Conservation (phyloP, 2,113 vertebrate genomes). For the Tenebrosternarchus preto region DNA sequence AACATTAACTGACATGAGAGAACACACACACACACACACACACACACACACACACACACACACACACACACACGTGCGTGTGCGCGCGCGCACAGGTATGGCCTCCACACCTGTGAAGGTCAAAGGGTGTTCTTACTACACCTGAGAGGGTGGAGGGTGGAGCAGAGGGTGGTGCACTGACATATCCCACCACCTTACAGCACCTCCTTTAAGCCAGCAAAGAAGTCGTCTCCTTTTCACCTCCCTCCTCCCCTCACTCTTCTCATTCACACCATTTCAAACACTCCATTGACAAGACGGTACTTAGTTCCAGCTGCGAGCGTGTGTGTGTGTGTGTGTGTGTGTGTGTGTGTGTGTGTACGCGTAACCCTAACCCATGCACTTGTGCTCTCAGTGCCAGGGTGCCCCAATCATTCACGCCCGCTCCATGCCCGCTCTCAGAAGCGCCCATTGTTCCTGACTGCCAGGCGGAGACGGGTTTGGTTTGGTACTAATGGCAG, state of each 20-base stretch:
- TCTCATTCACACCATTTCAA: neutral
- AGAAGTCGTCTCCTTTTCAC: too few relatives aligned
- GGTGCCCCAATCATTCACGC: too few relatives aligned
- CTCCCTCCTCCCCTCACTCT: neutral
- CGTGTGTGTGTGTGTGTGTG: neutral
- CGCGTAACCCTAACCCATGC: too few relatives aligned
- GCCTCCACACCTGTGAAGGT: neutral
- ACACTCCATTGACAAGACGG: neutral
- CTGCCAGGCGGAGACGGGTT: too few relatives aligned
- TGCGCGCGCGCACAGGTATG: too few relatives aligned
- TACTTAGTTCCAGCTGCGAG: neutral
- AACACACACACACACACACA: neutral
- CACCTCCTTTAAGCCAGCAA: neutral
- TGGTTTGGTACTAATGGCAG: too few relatives aligned
- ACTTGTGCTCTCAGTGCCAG: neutral
- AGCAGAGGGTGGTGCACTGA: too few relatives aligned
- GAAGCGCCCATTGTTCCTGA: too few relatives aligned
- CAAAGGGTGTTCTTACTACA: neutral
- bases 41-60: neutral
- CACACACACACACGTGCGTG: neutral
- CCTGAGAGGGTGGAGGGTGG: slow-evolving; percentile 1
- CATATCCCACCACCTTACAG: neutral
- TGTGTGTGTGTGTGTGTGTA: neutral
- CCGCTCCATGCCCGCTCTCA: too few relatives aligned
- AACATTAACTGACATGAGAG: slow-evolving; percentile 1